phyloP scores from a whole-genome alignment of 2,113 vertebrate genomes.

The Heterotis niloticus region DNA sequence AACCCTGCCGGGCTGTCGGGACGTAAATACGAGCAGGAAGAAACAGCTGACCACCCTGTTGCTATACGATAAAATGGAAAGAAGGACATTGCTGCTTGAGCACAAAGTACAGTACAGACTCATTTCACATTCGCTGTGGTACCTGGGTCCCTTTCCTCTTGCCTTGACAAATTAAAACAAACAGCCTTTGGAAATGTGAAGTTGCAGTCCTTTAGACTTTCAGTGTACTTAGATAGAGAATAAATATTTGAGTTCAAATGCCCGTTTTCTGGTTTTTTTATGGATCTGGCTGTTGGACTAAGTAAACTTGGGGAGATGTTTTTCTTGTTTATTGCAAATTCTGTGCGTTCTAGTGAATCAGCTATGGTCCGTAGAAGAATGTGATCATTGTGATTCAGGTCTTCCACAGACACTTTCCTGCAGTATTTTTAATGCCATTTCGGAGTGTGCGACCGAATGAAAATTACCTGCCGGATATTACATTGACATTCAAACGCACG shows the following conservation, averaged over 20 bases:
- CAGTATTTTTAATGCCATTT: no score
- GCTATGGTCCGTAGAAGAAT: background rate
- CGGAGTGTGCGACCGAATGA: no score
- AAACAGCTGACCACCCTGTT: background rate
- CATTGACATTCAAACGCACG: no score
- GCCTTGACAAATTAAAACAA: background rate
- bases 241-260: background rate
- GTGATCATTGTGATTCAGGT: background rate
- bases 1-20: background rate
- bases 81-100: background rate
- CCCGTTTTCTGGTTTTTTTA: background rate
- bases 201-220: no score
- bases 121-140: background rate
- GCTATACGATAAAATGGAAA: background rate
- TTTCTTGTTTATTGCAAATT: background rate
- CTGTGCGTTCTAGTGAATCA: background rate
- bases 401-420: background rate
- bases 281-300: background rate
- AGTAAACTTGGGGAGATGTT: background rate
- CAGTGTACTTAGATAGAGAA: background rate
- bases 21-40: constrained; percentile 11
- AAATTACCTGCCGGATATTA: no score
- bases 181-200: no score
- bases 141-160: background rate
- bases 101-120: background rate